phyloP scores from a whole-genome alignment of 2,888 invertebrate genomes.

The Sycophila texana region DNA sequence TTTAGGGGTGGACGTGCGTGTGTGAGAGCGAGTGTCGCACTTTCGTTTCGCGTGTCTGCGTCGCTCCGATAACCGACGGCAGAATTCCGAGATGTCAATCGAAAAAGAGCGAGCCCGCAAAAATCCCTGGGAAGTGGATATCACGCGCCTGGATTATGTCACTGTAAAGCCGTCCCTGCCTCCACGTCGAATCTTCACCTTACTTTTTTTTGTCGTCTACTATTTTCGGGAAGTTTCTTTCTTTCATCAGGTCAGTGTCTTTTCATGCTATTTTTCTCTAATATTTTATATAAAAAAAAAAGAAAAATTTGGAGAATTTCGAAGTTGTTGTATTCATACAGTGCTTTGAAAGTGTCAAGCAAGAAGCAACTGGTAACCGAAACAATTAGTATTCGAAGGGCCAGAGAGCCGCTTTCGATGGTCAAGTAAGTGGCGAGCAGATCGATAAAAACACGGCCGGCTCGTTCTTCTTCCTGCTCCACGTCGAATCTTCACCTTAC shows the following conservation, averaged over 20 bases:
- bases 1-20: conserved; percentile 35
- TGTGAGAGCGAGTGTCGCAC: conserved; percentile 40
- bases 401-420: conserved; percentile 8
- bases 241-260: no score
- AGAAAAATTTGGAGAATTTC: no score
- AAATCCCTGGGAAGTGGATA: conserved; percentile 41
- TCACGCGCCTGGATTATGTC: conserved; percentile 31
- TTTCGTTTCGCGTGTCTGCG: conserved; percentile 39
- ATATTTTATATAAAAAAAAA: no score
- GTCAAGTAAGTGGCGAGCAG: conserved; percentile 28
- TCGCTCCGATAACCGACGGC: conserved; percentile 48
- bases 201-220: no score
- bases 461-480: no score
- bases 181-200: neutral
- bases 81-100: conserved; percentile 66
- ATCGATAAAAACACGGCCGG: no score
- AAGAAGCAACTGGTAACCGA: conserved; percentile 34
- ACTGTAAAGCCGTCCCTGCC: conserved; percentile 39
- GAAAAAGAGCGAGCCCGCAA: conserved; percentile 53
- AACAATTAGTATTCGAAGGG: conserved; percentile 47
- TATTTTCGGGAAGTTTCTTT: no score
- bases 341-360: neutral
- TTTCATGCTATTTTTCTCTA: no score
- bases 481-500: neutral
- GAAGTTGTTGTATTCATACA: neutral